Conservation (phyloP, 1,140 invertebrate species). For the Pogonomyrmex californicus region DNA sequence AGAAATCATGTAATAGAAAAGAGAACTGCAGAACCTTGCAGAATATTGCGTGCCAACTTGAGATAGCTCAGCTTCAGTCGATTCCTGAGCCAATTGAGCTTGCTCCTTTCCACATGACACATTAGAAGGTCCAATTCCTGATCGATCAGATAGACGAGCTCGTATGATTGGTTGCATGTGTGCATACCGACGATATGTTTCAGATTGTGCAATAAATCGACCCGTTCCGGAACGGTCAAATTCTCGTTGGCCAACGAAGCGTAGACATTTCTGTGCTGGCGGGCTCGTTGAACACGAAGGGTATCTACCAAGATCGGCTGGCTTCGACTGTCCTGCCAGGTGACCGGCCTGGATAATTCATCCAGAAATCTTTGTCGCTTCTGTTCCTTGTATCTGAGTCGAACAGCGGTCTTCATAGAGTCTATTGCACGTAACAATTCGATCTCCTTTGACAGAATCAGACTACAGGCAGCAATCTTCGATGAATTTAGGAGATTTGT, state of each 20-base stretch:
- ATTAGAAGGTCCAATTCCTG: slow-evolving; percentile 89
- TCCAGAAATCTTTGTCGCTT: slow-evolving; percentile 88
- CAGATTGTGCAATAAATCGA: slow-evolving; percentile 86
- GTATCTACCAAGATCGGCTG: slow-evolving; percentile 89
- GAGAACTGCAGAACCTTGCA: slow-evolving; percentile 27
- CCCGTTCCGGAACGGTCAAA: slow-evolving; percentile 84
- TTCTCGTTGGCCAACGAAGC: slow-evolving; percentile 86
- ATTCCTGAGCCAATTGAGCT: slow-evolving; percentile 88
- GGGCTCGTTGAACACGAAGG: slow-evolving; percentile 88
- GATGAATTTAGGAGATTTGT: slow-evolving; percentile 88
- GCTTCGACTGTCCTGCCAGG: slow-evolving; percentile 87
- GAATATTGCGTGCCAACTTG: slow-evolving; percentile 66
- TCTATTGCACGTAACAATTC: slow-evolving; percentile 90
- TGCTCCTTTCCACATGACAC: slow-evolving; percentile 85
- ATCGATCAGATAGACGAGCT: slow-evolving; percentile 88
- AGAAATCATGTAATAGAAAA: background rate
- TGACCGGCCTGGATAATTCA: slow-evolving; percentile 88
- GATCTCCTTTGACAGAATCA: slow-evolving; percentile 90
- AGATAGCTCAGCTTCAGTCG: slow-evolving; percentile 82
- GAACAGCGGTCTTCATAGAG: slow-evolving; percentile 87
- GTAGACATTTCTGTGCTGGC: slow-evolving; percentile 88
- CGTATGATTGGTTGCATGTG: slow-evolving; percentile 87
- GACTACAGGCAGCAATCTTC: slow-evolving; percentile 88
- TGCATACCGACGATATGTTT: slow-evolving; percentile 85
- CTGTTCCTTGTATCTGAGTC: slow-evolving; percentile 86